These are phyloP conservation scores for Sarcophaga subvicina DNA, from an alignment of 2,888 invertebrate species.

Conservation along the genomic window DNA sequence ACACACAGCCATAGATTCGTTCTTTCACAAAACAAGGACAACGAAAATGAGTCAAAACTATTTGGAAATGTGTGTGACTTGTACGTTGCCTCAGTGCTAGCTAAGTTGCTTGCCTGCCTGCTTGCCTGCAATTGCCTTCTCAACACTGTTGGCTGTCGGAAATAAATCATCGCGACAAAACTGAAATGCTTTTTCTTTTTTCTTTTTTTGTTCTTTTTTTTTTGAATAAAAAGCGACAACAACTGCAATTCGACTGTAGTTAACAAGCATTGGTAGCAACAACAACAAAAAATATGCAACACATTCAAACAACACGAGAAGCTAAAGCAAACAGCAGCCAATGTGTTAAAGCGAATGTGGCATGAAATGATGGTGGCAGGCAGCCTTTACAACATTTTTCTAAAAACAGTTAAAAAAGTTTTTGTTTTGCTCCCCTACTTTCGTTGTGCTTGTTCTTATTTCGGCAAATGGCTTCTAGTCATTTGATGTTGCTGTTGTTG, in stretches of 20 bases:
- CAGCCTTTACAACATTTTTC: slow-evolving; percentile 43
- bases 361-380: slow-evolving; percentile 41
- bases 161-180: slow-evolving; percentile 71
- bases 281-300: slow-evolving; percentile 15
- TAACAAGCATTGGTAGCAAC: slow-evolving; percentile 57
- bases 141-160: slow-evolving; percentile 69
- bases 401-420: slow-evolving; percentile 33
- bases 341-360: slow-evolving; percentile 15
- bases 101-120: slow-evolving; percentile 43
- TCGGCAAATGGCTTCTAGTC: slow-evolving; percentile 67
- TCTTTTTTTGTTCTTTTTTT: too few species aligned
- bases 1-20: slow-evolving; percentile 25
- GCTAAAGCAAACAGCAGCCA: slow-evolving; percentile 17
- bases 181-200: slow-evolving; percentile 47
- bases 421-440: neutral
- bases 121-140: slow-evolving; percentile 63
- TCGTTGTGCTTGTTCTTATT: slow-evolving; percentile 10
- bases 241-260: slow-evolving; percentile 36
- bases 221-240: neutral
- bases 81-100: slow-evolving; percentile 34
- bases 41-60: slow-evolving; percentile 39
- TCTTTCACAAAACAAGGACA: slow-evolving; percentile 42
- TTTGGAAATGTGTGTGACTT: slow-evolving; percentile 7
- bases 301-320: slow-evolving; percentile 14
- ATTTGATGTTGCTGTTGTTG: slow-evolving; percentile 56